Evolutionary conservation across 2,113 vertebrate species (phyloP).

Genomic region (Panthera tigris): DNA sequence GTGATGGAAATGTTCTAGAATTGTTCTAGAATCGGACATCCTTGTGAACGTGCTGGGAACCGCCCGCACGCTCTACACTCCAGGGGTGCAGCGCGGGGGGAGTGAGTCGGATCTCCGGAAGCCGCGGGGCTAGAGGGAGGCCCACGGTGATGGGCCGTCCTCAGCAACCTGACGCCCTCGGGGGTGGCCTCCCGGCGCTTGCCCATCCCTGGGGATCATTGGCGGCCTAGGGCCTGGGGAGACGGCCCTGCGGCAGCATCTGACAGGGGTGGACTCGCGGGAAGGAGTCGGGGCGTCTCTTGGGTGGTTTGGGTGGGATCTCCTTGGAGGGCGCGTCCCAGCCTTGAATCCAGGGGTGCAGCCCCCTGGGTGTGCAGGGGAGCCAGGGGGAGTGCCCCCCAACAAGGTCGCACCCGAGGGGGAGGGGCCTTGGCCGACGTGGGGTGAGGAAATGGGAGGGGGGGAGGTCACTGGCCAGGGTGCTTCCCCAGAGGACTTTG

Average conservation of each 20-base stretch:
- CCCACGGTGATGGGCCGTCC: too few relatives aligned
- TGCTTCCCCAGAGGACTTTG: not conserved
- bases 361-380: not conserved
- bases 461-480: not conserved
- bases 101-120: not conserved
- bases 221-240: not conserved
- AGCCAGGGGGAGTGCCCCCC: not conserved
- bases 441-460: not conserved
- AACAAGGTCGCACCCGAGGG: accelerated
- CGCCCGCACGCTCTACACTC: not conserved
- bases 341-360: not conserved
- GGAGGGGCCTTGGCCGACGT: not conserved
- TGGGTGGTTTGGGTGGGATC: not conserved
- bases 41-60: not conserved
- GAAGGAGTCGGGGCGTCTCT: not conserved
- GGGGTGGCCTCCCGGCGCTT: not conserved
- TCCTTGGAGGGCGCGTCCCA: not conserved
- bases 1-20: not conserved
- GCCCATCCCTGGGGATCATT: not conserved
- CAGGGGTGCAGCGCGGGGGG: too few relatives aligned
- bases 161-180: too few relatives aligned
- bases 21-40: not conserved
- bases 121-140: not conserved
- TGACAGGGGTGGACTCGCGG: not conserved
- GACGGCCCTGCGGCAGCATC: not conserved